Evolutionary conservation across 92 coral and sea anemone genomes (phyloP).

Genomic region (Parazoanthus darwini): DNA sequence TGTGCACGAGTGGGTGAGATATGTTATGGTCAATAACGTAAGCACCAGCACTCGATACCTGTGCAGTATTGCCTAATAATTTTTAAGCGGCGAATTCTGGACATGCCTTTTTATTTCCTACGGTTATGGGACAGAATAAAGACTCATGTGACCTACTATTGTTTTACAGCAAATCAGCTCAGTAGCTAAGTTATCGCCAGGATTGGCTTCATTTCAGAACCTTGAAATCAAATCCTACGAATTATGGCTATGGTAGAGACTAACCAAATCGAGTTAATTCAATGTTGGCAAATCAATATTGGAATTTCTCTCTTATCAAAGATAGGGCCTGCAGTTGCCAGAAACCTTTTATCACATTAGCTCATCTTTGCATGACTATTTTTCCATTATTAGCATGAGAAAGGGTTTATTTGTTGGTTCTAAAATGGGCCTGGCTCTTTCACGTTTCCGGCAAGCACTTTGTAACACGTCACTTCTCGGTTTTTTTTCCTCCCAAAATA

Average conservation of each 20-base stretch:
- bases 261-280: constrained; percentile 26
- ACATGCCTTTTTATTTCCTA: constrained; percentile 46
- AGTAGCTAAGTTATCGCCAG: neutral
- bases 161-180: constrained; percentile 36
- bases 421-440: constrained; percentile 36
- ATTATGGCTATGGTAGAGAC: constrained; percentile 9
- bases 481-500: neutral
- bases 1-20: neutral
- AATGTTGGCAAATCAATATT: constrained; percentile 36
- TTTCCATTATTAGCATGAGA: constrained; percentile 43
- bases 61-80: neutral
- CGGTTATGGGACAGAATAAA: constrained; percentile 39
- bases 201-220: neutral
- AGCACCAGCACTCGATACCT: neutral
- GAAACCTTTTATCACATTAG: constrained; percentile 40
- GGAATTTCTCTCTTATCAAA: constrained; percentile 20
- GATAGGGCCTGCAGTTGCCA: constrained; percentile 15
- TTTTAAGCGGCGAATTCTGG: constrained; percentile 41
- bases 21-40: neutral
- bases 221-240: constrained; percentile 15
- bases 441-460: constrained; percentile 41
- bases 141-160: constrained; percentile 40
- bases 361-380: constrained; percentile 47
- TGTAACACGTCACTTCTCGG: constrained; percentile 27
- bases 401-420: constrained; percentile 40